These are phyloP conservation scores for Lymantria dispar DNA, from an alignment of 2,888 invertebrate species.

Conservation along the genomic window DNA sequence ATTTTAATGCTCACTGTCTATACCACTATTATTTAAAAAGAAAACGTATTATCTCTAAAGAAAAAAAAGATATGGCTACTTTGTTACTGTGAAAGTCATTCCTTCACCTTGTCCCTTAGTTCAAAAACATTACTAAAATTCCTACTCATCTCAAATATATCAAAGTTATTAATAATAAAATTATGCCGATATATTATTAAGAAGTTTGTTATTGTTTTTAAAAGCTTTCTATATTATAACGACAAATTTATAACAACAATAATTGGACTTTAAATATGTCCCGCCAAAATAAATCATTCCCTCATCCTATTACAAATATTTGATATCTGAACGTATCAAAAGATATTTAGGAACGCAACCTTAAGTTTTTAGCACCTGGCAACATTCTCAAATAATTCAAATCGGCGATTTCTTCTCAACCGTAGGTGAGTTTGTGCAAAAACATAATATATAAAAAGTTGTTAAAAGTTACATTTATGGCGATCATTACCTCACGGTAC, in stretches of 20 bases:
- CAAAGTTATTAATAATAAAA: conserved; percentile 15
- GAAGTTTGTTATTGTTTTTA: background rate
- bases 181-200: conserved; percentile 10
- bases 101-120: conserved; percentile 17
- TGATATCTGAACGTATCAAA: too few relatives aligned
- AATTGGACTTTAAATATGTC: conserved; percentile 4
- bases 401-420: background rate
- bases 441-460: background rate
- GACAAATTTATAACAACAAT: background rate
- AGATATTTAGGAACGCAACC: too few relatives aligned
- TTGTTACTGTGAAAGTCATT: conserved; percentile 7
- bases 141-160: conserved; percentile 12
- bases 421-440: background rate
- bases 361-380: too few relatives aligned
- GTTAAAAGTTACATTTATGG: background rate
- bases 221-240: background rate
- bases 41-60: conserved; percentile 12
- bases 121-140: conserved; percentile 15
- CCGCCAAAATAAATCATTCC: conserved; percentile 15
- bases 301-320: conserved; percentile 8
- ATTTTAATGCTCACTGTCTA: conserved; percentile 4
- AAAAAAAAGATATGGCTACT: conserved; percentile 9
- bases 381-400: background rate
- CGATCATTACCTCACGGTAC: background rate
- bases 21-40: conserved; percentile 1